Evolutionary conservation across 2,888 invertebrate species (phyloP), one percentile per base, ranked within the genome.

Genomic region (Drosophila subsilvestris): DNA sequence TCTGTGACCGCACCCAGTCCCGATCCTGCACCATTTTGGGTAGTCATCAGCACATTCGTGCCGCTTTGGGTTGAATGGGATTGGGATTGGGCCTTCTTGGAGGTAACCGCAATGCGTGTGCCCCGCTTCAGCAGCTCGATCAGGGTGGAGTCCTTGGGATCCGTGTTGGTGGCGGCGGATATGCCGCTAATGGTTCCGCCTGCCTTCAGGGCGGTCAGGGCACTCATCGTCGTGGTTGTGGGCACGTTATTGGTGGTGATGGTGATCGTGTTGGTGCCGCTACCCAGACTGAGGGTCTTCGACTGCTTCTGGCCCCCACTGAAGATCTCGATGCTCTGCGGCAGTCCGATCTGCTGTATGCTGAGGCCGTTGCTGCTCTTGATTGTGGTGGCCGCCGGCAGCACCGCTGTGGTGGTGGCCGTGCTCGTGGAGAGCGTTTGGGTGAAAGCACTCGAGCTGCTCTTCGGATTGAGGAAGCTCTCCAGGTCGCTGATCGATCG

Each of bases 71-170:
- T 18, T 72, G 95, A 25, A 0, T 25, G 25, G 25, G 25, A 63
- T 95, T 94, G 71, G 95, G 95, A 53, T 95, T 94, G 86, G 95
- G 93, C 92, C 96, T 96, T 89, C 71, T 87, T 87, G 8, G 89
- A 80, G 61, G 90, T 90, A 18, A 97, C 96, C 44, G 95, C 94
- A 91, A 94, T 94, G 92, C 94, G 95, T 22, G 94, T 93, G 49
- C 95, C 95, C 74, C 95, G 94, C 92, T 96, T 97, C 54, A 96
- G 93, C 62, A 96, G 93, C 91, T 96, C 96, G 74, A 96, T 96
- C 48, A 96, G 93, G 5, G 96, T 96, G 71, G 96, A 96, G 76
- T 96, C 96, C 91, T 96, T 95, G 48, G 92, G 91, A 75, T 92
- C 92, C 22, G 61, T 43, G 9, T 70, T 63, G 49, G 88, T 89